Conservation (phyloP, 2,113 vertebrate genomes). For the Sphaerodactylus townsendi region DNA sequence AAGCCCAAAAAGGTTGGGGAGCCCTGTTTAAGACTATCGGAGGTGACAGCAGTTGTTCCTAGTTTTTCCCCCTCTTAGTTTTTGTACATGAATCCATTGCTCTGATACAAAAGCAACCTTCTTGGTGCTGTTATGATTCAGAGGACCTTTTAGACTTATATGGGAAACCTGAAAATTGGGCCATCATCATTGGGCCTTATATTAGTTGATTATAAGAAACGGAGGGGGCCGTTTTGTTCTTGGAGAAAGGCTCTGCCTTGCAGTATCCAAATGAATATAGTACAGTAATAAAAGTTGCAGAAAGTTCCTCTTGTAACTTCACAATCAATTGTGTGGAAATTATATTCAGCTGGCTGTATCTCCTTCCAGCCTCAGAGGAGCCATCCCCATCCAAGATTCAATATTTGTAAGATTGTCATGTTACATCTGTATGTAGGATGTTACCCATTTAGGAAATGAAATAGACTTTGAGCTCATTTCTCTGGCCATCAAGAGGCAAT, state of each 20-base stretch:
- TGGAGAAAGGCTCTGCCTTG: not conserved
- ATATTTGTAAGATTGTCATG: not conserved
- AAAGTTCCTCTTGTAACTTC: not conserved
- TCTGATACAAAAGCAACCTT: not conserved
- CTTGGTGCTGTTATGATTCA: not conserved
- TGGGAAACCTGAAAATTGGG: not conserved
- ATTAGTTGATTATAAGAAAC: not conserved
- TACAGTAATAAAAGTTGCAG: not conserved
- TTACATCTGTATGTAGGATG: not conserved
- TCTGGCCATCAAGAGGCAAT: not conserved
- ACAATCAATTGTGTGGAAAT: not conserved
- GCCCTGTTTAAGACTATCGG: no score
- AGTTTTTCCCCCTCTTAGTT: not conserved
- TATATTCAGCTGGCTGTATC: not conserved
- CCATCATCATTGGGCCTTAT: not conserved
- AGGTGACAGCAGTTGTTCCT: no score
- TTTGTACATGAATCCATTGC: not conserved
- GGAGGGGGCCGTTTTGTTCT: not conserved
- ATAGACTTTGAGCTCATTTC: conserved; percentile 11
- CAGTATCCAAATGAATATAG: not conserved
- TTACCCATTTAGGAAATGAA: conserved; percentile 7
- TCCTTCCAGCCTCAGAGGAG: not conserved
- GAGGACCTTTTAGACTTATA: not conserved
- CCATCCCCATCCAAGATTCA: not conserved
- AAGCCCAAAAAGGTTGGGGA: no score